These are phyloP conservation scores for Eilema caniola DNA, from an alignment of 2,888 invertebrate genomes.

Conservation along the genomic window DNA sequence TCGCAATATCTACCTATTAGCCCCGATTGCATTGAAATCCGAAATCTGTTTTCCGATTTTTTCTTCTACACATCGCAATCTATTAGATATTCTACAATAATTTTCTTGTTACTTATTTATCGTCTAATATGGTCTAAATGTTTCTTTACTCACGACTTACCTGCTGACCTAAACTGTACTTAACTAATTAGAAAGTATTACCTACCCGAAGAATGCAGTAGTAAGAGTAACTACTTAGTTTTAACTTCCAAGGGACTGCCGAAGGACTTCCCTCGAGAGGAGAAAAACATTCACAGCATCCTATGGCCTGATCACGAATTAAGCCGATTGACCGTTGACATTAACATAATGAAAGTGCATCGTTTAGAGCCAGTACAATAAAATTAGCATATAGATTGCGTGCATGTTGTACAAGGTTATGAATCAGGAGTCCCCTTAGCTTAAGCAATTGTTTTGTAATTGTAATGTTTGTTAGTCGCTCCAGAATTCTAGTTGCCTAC, in stretches of 20 bases:
- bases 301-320: constrained; percentile 67
- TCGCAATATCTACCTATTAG: too few relatives aligned
- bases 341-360: constrained; percentile 77
- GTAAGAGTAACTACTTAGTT: neutral
- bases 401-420: constrained; percentile 62
- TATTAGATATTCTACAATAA: too few relatives aligned
- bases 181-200: constrained; percentile 21
- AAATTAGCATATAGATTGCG: constrained; percentile 78
- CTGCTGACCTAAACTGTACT: too few relatives aligned
- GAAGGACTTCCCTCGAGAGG: constrained; percentile 37
- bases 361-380: constrained; percentile 43
- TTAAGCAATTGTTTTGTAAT: neutral
- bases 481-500: neutral
- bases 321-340: constrained; percentile 69
- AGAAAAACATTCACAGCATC: constrained; percentile 55
- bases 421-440: constrained; percentile 61
- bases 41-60: too few relatives aligned
- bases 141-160: too few relatives aligned
- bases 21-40: too few relatives aligned
- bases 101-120: too few relatives aligned
- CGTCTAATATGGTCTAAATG: too few relatives aligned
- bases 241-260: constrained; percentile 29
- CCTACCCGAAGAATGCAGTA: constrained; percentile 18
- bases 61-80: too few relatives aligned
- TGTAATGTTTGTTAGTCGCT: neutral